Conservation (phyloP, 2,797 vertebrate species). For the Pipistrellus nathusii region DNA sequence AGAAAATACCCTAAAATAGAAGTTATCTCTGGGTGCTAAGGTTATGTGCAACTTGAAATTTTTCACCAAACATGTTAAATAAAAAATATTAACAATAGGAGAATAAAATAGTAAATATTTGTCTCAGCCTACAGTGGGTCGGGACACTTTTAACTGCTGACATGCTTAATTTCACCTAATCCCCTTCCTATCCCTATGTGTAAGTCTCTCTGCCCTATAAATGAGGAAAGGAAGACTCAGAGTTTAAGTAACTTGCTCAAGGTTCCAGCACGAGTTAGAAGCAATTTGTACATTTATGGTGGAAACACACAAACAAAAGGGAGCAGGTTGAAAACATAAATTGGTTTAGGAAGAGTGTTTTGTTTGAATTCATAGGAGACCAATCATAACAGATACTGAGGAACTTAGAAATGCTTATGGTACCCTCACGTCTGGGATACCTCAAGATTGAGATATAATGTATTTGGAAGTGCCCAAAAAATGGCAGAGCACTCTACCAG, state of each 20-base stretch:
- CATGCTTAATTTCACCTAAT: not conserved
- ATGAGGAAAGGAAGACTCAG: not conserved
- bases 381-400: not conserved
- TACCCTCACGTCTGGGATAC: not conserved
- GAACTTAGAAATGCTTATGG: not conserved
- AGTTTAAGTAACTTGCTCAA: not conserved
- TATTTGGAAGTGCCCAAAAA: not conserved
- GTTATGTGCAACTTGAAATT: not conserved
- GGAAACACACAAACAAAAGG: not conserved
- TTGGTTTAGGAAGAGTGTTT: not conserved
- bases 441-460: not conserved
- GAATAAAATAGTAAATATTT: not conserved
- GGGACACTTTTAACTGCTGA: not conserved
- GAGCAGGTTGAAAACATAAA: not conserved
- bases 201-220: not conserved
- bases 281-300: not conserved
- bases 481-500: not conserved
- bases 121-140: not conserved
- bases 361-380: constrained; percentile 1
- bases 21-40: not conserved
- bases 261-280: not conserved
- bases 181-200: not conserved
- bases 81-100: not conserved
- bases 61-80: not conserved
- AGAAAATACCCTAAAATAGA: not conserved